phyloP scores from a whole-genome alignment of 2,113 vertebrate genomes.

The Ibidorhyncha struthersii region DNA sequence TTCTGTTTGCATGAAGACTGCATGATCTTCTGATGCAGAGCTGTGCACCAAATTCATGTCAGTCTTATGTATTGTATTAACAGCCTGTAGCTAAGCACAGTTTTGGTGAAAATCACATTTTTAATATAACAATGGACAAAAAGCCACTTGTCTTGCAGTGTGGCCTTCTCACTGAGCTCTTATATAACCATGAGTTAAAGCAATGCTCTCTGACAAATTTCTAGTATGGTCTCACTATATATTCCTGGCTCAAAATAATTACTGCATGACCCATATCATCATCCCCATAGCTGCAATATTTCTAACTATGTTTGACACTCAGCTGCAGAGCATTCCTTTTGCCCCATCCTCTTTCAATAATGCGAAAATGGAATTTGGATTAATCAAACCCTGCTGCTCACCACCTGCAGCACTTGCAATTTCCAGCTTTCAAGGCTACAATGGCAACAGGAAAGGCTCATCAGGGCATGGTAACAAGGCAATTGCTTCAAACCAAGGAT shows the following conservation, averaged over 20 bases:
- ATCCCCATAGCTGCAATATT: neutral
- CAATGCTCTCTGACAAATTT: neutral
- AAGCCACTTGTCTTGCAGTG: neutral
- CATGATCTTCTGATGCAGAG: neutral
- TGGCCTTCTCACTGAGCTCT: neutral
- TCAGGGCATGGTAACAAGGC: slow-evolving; percentile 2
- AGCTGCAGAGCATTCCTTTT: neutral
- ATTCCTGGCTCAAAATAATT: neutral
- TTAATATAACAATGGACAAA: neutral
- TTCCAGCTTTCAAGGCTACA: slow-evolving; percentile 40
- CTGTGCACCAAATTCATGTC: neutral
- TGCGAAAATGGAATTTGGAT: slow-evolving; percentile 9
- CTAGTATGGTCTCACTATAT: neutral
- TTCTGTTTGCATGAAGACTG: neutral
- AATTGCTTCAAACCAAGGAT: neutral
- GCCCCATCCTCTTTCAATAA: neutral
- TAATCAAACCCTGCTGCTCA: slow-evolving; percentile 36
- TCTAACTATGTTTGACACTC: neutral
- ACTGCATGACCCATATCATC: neutral
- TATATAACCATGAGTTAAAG: neutral
- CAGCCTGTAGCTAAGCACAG: neutral
- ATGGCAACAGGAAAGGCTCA: neutral
- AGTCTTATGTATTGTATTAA: neutral
- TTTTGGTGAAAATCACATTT: slow-evolving; percentile 2
- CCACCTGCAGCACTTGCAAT: slow-evolving; percentile 29